Base-by-base conservation (phyloP, 2,888 invertebrate genomes). In the Hypercompe scribonia region DNA sequence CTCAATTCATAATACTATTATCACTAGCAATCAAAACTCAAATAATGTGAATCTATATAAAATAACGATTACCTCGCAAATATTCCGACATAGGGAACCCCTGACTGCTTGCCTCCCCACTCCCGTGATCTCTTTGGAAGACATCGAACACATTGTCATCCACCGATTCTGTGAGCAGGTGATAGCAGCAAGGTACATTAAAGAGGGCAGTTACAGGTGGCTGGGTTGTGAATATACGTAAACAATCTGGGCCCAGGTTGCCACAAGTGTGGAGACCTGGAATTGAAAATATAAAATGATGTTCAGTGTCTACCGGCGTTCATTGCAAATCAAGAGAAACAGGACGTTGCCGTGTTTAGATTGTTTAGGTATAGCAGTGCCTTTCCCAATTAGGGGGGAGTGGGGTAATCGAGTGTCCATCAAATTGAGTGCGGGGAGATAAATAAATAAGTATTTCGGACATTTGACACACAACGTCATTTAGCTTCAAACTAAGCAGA, bases 151-250 rank as follows among this genome's bases (percentile, higher is more conserved):
- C 82, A 80, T 54, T 86, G 54, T 75, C 90, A 82, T 83, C 92
- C 65, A 86, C 82, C 34, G 70, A 85, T 77, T 98, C 98, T 1
- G 96, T 96, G 33, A 99, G 92, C 2, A 98, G 95, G 91, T 99
- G 98, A 93, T 99, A 99, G 89, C 99, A 99, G 89, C 99, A 99
- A 0, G 98, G 98, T 58, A 99, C 97, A 88, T 97, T 97, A 85
- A 98, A 97, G 1, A 99, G 89, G 0, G 96, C 96, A 74, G 93
- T 95, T 0, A 97, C 96, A 39, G 95, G 88, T 0, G 93, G 73
- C 75, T 96, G 96, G 0, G 91, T 84, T 7, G 94, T 88, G 88
- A 98, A 99, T 24, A 98, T 95, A 77, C 96, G 96, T 1, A 99
- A 92, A 63, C 97, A 97, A 21, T 97, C 97, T 1, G 98, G 95